A percentile compares a stretch with the other conserved stretches of the same genome.
These are phyloP conservation scores for Plebejus argus DNA, from an alignment of 2,888 invertebrate species.

Conservation along the genomic window DNA sequence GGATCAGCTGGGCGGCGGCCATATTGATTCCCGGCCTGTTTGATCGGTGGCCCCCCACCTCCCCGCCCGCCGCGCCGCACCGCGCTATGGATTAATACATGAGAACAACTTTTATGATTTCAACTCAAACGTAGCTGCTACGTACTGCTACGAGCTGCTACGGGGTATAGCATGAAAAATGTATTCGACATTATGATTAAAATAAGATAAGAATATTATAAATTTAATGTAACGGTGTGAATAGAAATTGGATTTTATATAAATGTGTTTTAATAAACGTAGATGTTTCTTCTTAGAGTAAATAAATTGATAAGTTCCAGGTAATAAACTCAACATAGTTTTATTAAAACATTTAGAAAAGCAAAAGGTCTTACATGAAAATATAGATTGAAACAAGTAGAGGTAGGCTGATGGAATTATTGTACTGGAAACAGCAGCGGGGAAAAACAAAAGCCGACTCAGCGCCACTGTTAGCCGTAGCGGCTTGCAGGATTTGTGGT, in stretches of 20 bases:
- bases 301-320: no score
- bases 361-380: not conserved
- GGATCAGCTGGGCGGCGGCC: conserved; percentile 81
- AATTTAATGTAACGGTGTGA: not conserved
- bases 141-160: not conserved
- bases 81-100: conserved; percentile 72
- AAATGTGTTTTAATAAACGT: not conserved
- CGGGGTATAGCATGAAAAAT: not conserved
- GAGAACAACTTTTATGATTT: conserved; percentile 80
- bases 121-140: conserved; percentile 67
- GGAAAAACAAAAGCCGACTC: conserved; percentile 37
- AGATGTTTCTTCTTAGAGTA: no score
- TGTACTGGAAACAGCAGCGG: conserved; percentile 37
- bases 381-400: not conserved
- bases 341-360: not conserved
- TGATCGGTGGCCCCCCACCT: conserved; percentile 73
- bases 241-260: not conserved
- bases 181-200: not conserved
- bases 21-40: conserved; percentile 80
- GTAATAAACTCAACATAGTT: not conserved
- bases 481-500: conserved; percentile 25
- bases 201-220: not conserved
- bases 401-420: conserved; percentile 34
- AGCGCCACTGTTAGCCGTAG: conserved; percentile 27
- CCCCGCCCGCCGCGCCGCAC: conserved; percentile 47